Evolutionary conservation across 2,113 vertebrate species (phyloP).

Genomic region (Emydocephalus ijimae): DNA sequence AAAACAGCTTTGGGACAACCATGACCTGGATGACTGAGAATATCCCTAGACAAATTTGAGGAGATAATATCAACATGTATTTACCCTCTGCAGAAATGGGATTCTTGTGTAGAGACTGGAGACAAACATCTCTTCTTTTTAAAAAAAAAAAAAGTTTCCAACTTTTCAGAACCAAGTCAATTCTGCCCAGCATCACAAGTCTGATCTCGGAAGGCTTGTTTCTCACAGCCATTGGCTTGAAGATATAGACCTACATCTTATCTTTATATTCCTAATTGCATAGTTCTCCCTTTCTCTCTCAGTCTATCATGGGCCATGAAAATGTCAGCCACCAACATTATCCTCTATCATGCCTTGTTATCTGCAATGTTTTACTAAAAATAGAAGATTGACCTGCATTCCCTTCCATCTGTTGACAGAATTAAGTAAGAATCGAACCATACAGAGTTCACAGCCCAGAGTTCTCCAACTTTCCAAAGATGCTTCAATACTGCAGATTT

Average conservation of each 20-base stretch:
- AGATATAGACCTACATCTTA: conserved; percentile 28
- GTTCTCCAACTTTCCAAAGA: conserved; percentile 24
- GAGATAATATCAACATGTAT: background rate
- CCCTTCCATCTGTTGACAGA: conserved; percentile 43
- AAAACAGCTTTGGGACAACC: no score
- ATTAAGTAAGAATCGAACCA: conserved; percentile 59
- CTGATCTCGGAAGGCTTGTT: background rate
- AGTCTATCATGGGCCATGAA: conserved; percentile 31
- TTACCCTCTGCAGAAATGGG: background rate
- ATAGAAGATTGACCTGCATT: conserved; percentile 45
- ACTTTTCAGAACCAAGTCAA: background rate
- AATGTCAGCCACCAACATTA: conserved; percentile 32
- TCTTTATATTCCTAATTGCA: background rate
- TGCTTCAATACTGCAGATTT: conserved; percentile 26
- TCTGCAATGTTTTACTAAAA: conserved; percentile 53
- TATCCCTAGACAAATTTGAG: no score
- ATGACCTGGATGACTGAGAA: no score
- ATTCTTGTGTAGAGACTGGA: background rate
- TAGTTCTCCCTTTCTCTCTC: background rate
- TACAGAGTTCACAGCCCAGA: conserved; percentile 33
- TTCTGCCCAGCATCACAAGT: background rate
- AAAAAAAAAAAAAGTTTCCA: background rate
- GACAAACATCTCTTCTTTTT: no score
- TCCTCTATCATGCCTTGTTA: conserved; percentile 51
- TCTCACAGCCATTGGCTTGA: background rate